Evolutionary conservation across 1,140 invertebrate genomes (phyloP), one percentile per base, ranked within the genome.

Genomic region (Sarcophaga peregrina): DNA sequence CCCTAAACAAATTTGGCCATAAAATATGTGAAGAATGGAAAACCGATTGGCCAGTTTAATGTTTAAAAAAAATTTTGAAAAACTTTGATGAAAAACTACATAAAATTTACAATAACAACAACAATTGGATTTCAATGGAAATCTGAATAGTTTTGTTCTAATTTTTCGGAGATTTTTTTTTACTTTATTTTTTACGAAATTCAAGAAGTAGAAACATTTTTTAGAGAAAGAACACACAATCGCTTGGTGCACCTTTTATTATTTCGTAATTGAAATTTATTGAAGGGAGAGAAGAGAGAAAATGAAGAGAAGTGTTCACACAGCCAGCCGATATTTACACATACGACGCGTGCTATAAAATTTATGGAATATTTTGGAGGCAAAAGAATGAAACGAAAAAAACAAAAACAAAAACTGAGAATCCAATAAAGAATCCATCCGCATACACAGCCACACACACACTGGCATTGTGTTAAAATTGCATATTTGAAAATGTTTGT

Each of bases 401-500:
- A 58, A n/a, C 7, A n/a, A 58, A 58, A 58, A n/a, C 15, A n/a
- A n/a, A 15, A 6, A n/a, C n/a, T n/a, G 54, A 15, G 52, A n/a
- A 58, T 37, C 25, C 25, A 37, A 37, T n/a, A 58, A 37, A 37
- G 25, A 58, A 58, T n/a, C 54, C 25, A 37, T 37, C 25, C 25
- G n/a, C n/a, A 37, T 37, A 37, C 25, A 37, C 25, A 37, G 25
- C 4, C 25, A 37, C 25, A 37, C 25, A 37, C 25, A 37, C 25
- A 37, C 25, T 37, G 25, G 1, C 54, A 58, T 58, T 58, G 54
- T 58, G 54, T 58, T 58, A 58, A n/a, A 58, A 58, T n/a, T 58
- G 54, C 54, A 58, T 58, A 58, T 58, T 58, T 58, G 54, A 58
- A 58, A 58, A 58, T 58, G 15, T 58, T 37, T 58, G 54, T 54